A percentile compares a stretch with the other conserved stretches of the same genome.
phyloP scores from a whole-genome alignment of 2,888 invertebrate species.

The Drosophila anomalata region DNA sequence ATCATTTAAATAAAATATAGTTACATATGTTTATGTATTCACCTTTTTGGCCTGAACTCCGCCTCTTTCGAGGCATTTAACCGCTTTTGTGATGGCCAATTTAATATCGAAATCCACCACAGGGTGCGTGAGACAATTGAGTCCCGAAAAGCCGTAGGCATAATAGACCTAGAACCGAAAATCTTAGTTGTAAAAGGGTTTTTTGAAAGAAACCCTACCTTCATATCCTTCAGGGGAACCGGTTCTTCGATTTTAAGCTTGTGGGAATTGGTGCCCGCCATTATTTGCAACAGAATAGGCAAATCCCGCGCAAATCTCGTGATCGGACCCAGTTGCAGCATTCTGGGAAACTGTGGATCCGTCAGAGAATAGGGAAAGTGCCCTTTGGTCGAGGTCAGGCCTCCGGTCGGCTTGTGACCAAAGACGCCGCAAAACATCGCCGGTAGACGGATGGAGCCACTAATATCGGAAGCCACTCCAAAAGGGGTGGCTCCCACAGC shows the following conservation, averaged over 20 bases:
- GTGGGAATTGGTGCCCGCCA: slow-evolving; percentile 85
- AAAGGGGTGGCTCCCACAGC: slow-evolving; percentile 90
- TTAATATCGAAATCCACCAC: slow-evolving; percentile 73
- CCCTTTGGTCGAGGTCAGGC: slow-evolving; percentile 86
- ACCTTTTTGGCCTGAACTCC: slow-evolving; percentile 68
- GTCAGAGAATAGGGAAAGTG: slow-evolving; percentile 86
- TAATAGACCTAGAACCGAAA: slow-evolving; percentile 69
- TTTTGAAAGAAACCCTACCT: slow-evolving; percentile 79
- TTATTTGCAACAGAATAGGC: slow-evolving; percentile 87
- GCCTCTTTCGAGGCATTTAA: slow-evolving; percentile 75
- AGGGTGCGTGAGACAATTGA: slow-evolving; percentile 63
- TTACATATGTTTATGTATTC: not conserved
- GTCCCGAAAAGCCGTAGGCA: slow-evolving; percentile 66
- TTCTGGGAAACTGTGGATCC: slow-evolving; percentile 85
- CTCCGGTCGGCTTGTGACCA: slow-evolving; percentile 93
- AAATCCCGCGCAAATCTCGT: slow-evolving; percentile 91
- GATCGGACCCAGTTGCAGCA: slow-evolving; percentile 89
- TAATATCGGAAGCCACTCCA: slow-evolving; percentile 93
- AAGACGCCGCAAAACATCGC: slow-evolving; percentile 93
- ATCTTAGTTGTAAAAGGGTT: not conserved
- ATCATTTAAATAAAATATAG: not conserved
- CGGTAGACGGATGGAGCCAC: slow-evolving; percentile 94
- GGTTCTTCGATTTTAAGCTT: slow-evolving; percentile 84
- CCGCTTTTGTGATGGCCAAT: slow-evolving; percentile 70
- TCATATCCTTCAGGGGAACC: slow-evolving; percentile 84